A percentile compares a stretch with the other conserved stretches of the same genome.
Conservation (phyloP, 2,113 vertebrate genomes). For the Uropsilus gracilis region DNA sequence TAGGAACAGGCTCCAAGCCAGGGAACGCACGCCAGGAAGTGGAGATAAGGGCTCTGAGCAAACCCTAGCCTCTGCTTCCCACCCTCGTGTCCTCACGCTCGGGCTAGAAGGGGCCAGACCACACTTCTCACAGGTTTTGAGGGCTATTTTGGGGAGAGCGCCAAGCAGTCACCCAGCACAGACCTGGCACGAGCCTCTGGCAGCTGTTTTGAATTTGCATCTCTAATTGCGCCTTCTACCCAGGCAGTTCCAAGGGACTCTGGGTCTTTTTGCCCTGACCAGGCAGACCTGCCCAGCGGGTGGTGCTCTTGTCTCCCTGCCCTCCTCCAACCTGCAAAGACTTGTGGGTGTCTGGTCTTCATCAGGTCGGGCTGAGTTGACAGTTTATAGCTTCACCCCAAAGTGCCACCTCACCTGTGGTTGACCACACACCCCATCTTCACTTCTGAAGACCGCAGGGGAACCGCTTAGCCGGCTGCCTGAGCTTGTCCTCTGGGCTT, state of each 20-base stretch:
- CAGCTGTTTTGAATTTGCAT: neutral
- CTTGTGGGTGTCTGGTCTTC: conserved; percentile 52
- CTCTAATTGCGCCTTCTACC: neutral
- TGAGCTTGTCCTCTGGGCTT: conserved; percentile 16
- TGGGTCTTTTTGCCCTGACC: neutral
- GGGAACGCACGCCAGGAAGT: neutral
- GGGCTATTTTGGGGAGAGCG: neutral
- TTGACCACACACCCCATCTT: conserved; percentile 23
- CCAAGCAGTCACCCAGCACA: neutral
- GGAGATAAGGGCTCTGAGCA: neutral
- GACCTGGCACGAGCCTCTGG: neutral
- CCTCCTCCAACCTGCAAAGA: neutral
- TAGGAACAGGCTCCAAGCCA: neutral
- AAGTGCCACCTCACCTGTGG: conserved; percentile 48
- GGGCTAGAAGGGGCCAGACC: neutral
- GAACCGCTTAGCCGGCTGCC: neutral
- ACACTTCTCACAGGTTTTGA: neutral
- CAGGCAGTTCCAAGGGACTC: neutral
- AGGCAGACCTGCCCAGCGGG: neutral
- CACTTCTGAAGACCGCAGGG: conserved; percentile 45
- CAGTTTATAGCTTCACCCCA: neutral
- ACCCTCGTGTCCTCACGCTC: neutral
- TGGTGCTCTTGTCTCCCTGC: neutral
- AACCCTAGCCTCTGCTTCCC: neutral
- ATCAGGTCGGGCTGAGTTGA: neutral